phyloP scores from a whole-genome alignment of 2,888 invertebrate genomes.

The Ecliptopera silaceata region DNA sequence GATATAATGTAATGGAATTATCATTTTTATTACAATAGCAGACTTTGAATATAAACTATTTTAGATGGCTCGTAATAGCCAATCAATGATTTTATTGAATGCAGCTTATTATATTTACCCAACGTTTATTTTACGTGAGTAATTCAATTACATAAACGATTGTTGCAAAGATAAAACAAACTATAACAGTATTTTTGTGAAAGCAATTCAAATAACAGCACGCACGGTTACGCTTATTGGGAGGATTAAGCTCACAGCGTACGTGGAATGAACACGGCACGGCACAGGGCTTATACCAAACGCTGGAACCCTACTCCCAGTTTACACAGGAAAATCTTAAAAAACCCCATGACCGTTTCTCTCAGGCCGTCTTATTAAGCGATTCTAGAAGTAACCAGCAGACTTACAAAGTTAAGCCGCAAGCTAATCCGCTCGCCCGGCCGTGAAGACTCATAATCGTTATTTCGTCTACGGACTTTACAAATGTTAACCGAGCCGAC shows the following conservation, averaged over 20 bases:
- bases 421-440: constrained; percentile 65
- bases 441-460: constrained; percentile 72
- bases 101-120: constrained; percentile 26
- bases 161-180: constrained; percentile 51
- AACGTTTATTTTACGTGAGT: constrained; percentile 37
- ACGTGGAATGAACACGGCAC: constrained; percentile 49
- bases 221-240: constrained; percentile 73
- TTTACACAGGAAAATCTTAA: constrained; percentile 60
- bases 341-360: constrained; percentile 64
- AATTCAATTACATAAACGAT: constrained; percentile 49
- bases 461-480: constrained; percentile 81
- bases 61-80: constrained; percentile 2
- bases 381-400: constrained; percentile 69
- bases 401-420: constrained; percentile 79
- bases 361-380: constrained; percentile 70
- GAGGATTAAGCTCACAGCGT: constrained; percentile 63
- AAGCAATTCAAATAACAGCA: constrained; percentile 69
- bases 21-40: no score
- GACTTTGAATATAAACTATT: background rate
- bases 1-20: no score
- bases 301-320: constrained; percentile 10
- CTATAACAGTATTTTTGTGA: constrained; percentile 61
- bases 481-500: constrained; percentile 66
- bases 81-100: no score
- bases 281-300: constrained; percentile 16